Base-by-base conservation (phyloP, 2,888 invertebrate genomes). In the Drosophila prostipennis region DNA sequence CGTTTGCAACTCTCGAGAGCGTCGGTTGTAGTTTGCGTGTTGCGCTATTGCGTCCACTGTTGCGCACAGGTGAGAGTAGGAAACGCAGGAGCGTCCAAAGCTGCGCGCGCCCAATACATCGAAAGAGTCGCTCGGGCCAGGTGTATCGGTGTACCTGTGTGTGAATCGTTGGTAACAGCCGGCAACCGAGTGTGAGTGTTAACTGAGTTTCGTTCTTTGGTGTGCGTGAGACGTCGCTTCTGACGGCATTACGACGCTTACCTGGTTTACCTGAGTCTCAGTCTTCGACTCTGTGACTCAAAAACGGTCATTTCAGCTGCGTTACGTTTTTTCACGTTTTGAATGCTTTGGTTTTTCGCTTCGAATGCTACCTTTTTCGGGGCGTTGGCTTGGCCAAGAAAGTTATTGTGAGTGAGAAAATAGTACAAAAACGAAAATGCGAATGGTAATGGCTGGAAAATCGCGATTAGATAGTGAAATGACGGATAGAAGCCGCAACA, bases 281-380 rank as follows among this genome's bases (percentile, higher is more conserved):
- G 45, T 32, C 46, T 16, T 37, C 60, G 80, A 6, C 26, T 16
- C 32, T 32, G 39, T 60, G 77, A 82, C 86, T 77, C 80, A 86
- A 82, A 76, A 82, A 82, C 83, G 87, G 82, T 86, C 88, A 88
- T 88, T 88, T 88, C 61, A 64, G 86, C 75, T 75, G 78, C 75
- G 77, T 82, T 70, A 73, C 80, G 81, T 82, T 80, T 76, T 81
- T 88, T 77, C 67, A 79, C 67, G 56, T 37, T 57, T 65, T 11
- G 55, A 23, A 34, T 55, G 55, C 36, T 58, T 51, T 34, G 11
- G 10, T 19, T 29, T 42, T 19, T 42, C n/a, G n/a, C n/a, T 42
- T 40, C 14, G 14, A 34, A 37, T 26, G 40, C 40, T 61, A 63
- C 55, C 57, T 61, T 72, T 76, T 87, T 89, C 79, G 79, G 89